Base-by-base conservation (phyloP, 1,140 invertebrate genomes). In the Aphaenogaster floridana region DNA sequence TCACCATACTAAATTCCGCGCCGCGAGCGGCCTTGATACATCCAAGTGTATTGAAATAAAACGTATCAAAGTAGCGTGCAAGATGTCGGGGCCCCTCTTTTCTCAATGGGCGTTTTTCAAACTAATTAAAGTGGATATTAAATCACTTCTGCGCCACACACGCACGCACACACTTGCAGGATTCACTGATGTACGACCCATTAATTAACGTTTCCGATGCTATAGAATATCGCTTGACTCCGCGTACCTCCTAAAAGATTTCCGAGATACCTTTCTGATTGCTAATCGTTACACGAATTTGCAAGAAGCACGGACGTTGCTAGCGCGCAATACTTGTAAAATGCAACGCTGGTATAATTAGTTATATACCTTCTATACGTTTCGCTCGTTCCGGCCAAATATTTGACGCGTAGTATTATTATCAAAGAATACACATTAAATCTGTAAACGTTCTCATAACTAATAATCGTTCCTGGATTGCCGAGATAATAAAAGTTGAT, bases 121-220 rank as follows among this genome's bases (percentile, higher is more conserved):
- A 89, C 92, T 94, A 93, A 94, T 94, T 94, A 94, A 94, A 89
- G 87, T 88, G 90, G 91, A 90, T 92, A 91, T 92, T 92, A 92
- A 93, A 93, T 92, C 91, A 92, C 91, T 91, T 91, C 86, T 84
- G 74, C 90, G 78, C 85, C 79, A 68, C 69, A 68, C 80, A 59
- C 42, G 76, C 78, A 50, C 52, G 36, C 61, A 48, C 87, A 89
- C 89, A 90, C 79, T 54, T 45, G 36, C 74, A 45, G 66, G 71
- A 74, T 87, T 90, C 86, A 63, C 86, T 86, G 79, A 84, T 59
- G 89, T 90, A 90, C 88, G 89, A 86, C 89, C 89, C 80, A 90
- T 90, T 90, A 90, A 90, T 90, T 90, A 90, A 88, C 89, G 89
- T 90, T 90, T 88, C 85, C 89, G 89, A 90, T 90, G 89, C 88